A percentile compares a stretch with the other conserved stretches of the same genome.
These are phyloP conservation scores for Shargacucullia verbasci DNA, from an alignment of 2,888 invertebrate species.

Conservation along the genomic window DNA sequence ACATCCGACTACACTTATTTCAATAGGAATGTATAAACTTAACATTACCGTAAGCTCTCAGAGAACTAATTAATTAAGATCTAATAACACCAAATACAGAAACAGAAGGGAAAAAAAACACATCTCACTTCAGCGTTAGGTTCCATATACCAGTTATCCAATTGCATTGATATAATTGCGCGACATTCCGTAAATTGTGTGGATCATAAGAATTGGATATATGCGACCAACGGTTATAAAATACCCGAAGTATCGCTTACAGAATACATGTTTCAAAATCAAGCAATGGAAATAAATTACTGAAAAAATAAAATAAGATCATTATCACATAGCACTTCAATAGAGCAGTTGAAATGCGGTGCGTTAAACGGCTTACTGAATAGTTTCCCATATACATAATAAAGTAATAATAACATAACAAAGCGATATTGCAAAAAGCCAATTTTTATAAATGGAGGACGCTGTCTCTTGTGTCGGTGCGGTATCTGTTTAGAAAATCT, in stretches of 20 bases:
- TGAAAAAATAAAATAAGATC: not conserved
- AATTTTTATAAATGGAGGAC: slow-evolving; percentile 13
- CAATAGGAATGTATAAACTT: slow-evolving; percentile 84
- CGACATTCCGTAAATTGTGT: slow-evolving; percentile 19
- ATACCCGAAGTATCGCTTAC: slow-evolving; percentile 19
- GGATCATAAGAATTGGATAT: slow-evolving; percentile 41
- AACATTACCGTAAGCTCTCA: slow-evolving; percentile 67
- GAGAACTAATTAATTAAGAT: slow-evolving; percentile 50
- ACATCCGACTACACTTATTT: slow-evolving; percentile 56
- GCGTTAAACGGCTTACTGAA: slow-evolving; percentile 6
- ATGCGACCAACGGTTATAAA: slow-evolving; percentile 38
- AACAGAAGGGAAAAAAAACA: slow-evolving; percentile 42
- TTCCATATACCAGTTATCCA: slow-evolving; percentile 28
- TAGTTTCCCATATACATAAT: slow-evolving; percentile 11
- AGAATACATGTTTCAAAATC: slow-evolving; percentile 12
- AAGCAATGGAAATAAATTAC: not conserved
- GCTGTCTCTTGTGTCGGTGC: too few relatives aligned
- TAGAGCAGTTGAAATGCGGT: slow-evolving; percentile 7
- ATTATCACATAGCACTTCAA: not conserved
- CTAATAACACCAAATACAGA: slow-evolving; percentile 51
- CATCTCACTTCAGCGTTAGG: slow-evolving; percentile 30
- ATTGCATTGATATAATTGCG: slow-evolving; percentile 37
- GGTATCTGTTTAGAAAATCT: too few relatives aligned
- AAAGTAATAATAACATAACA: slow-evolving; percentile 26
- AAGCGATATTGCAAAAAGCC: slow-evolving; percentile 24